Conservation (phyloP, 2,797 vertebrate species). For the Rhinophrynus dorsalis region DNA sequence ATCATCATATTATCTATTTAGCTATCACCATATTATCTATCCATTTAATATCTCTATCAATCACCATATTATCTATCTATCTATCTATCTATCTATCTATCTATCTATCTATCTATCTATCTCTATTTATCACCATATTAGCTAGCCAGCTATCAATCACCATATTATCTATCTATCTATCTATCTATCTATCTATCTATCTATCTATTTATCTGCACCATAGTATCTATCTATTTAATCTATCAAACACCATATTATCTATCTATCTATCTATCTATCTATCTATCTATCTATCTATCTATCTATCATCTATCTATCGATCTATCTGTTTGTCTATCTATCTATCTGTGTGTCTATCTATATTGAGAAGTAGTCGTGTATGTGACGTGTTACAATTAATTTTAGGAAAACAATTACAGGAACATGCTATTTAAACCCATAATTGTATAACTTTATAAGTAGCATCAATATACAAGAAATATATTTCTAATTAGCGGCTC, state of each 20-base stretch:
- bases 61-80: neutral
- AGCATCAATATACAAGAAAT: too few species aligned
- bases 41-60: too few species aligned
- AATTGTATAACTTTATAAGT: too few species aligned
- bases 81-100: neutral
- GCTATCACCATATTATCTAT: neutral
- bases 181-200: conserved; percentile 17
- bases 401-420: too few species aligned
- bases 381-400: too few species aligned
- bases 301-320: neutral
- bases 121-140: neutral
- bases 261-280: neutral
- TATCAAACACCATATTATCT: neutral
- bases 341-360: neutral
- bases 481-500: too few species aligned
- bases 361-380: too few species aligned
- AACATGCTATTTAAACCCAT: too few species aligned
- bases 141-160: too few species aligned
- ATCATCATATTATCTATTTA: neutral
- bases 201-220: too few species aligned
- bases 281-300: neutral
- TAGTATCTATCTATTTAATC: neutral
- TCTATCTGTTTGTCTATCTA: neutral
- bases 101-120: neutral
- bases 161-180: conserved; percentile 20